Percentiles rank a stretch among this genome's conserved stretches.
Evolutionary conservation across 2,888 invertebrate species (phyloP).

Genomic region (Harpalus rubripes): DNA sequence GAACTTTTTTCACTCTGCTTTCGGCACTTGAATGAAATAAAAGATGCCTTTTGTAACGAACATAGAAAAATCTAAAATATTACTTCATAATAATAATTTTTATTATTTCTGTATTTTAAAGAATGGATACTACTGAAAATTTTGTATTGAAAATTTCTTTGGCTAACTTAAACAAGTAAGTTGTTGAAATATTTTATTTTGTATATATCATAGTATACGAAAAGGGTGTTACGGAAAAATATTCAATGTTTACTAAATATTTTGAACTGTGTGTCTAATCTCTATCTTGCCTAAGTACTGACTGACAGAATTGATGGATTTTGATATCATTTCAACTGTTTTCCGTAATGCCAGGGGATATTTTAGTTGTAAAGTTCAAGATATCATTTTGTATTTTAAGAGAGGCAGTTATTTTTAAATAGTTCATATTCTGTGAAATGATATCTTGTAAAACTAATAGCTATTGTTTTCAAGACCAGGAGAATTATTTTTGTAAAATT

Average conservation of each 20-base stretch:
- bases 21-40: too few species aligned
- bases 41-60: too few species aligned
- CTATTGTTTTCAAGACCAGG: slow-evolving; percentile 11
- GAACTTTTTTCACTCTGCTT: too few species aligned
- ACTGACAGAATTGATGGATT: slow-evolving; percentile 19
- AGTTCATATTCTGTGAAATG: slow-evolving; percentile 8
- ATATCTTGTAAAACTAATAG: slow-evolving; percentile 18
- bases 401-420: slow-evolving; percentile 8
- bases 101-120: too few species aligned
- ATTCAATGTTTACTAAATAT: slow-evolving; percentile 38
- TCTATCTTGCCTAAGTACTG: slow-evolving; percentile 11
- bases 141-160: too few species aligned
- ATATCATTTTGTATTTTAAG: slow-evolving; percentile 14
- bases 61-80: too few species aligned
- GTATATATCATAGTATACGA: slow-evolving; percentile 47
- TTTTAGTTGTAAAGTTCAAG: slow-evolving; percentile 18
- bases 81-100: too few species aligned
- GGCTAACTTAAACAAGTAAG: neutral
- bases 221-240: slow-evolving; percentile 41
- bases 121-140: too few species aligned
- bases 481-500: slow-evolving; percentile 47
- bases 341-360: slow-evolving; percentile 28
- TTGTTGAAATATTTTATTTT: slow-evolving; percentile 47
- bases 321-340: slow-evolving; percentile 20
- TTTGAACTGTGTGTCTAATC: slow-evolving; percentile 6